Evolutionary conservation across 1,140 invertebrate species (phyloP), one percentile per base, ranked within the genome.

Genomic region (Idris sp.): DNA sequence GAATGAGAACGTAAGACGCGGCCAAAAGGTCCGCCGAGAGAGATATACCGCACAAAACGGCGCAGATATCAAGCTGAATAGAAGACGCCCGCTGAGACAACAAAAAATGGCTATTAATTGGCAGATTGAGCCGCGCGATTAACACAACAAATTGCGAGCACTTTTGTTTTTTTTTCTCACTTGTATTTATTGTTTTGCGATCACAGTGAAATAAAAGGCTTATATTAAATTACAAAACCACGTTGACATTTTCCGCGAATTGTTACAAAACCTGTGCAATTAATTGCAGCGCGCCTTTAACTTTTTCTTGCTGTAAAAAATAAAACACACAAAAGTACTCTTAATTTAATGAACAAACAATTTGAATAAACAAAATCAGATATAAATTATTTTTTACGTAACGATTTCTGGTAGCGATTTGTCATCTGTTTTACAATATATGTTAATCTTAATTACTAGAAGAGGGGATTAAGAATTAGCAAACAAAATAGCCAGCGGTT

Each of bases 91-190:
- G 28, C 3, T 22, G 6, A 43, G 69, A 73, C 59, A 31, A n/a
- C 51, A 65, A 73, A 73, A 71, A 73, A 65, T 73, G 25, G 69
- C n/a, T 73, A 73, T 73, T 59, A 73, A 73, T 73, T 73, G 69
- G 69, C 69, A 73, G 69, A 73, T 73, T 46, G 53, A 73, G 30
- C 11, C 22, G 36, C 36, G 53, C 53, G 59, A 73, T 73, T 73
- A 73, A 26, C 40, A 4, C 10, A 7, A 1, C 8, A 22, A 25
- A 10, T 8, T 22, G 13, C 36, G 22, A 11, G 1, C 25, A 14
- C 3, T 41, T 44, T 44, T 9, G 38, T 35, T 30, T 28, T 38
- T 28, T 25, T 25, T 31, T 31, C 19, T 30, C n/a, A n/a, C 8
- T 2, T 6, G 25, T n/a, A 46, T 46, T 13, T 16, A 33, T 10